Evolutionary conservation across 1,140 invertebrate species (phyloP), one percentile per base, ranked within the genome.

Genomic region (Eumaeus atala): DNA sequence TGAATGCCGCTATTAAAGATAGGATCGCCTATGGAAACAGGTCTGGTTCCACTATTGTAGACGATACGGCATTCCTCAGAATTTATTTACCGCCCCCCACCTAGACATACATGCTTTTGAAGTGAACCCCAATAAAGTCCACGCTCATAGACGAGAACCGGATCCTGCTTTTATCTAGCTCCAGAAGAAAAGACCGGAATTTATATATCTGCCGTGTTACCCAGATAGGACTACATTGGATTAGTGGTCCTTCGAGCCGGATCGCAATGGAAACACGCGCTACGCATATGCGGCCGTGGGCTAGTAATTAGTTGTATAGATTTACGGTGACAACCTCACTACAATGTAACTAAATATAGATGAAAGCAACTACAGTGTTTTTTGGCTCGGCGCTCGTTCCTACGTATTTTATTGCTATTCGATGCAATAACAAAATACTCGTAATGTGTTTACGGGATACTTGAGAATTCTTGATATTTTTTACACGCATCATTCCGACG

Each of bases 251-350:
- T 12, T 42, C 10, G 12, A 8, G 3, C 8, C 38, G 17, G 34
- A 10, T 11, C 12, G 1, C 11, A 67, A 59, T 67, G 73, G 67
- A 71, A 48, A 66, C 57, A 11, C 16, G 40, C 38, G 14, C 42
- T 9, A 33, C 16, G 57, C 58, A 66, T 59, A 57, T 47, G 67
- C 56, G 61, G 71, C 76, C 73, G 56, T 48, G 54, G 60, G 74
- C 64, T 54, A 68, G 74, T 72, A 77, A 80, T 78, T 83, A 77
- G 68, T 58, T 56, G 56, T 61, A 62, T 66, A 68, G 70, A 80
- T 78, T 80, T 80, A 83, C 77, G 56, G 66, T 60, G 58, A 62
- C 61, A 61, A 63, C 53, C 48, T 47, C 47, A 47, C 54, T 62
- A 63, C 56, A 59, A 59, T 55, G 59, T 54, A 56, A 64, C 66